A percentile compares a stretch with the other conserved stretches of the same genome.
phyloP scores from a whole-genome alignment of 1,140 invertebrate genomes.

The Globodera rostochiensis region DNA sequence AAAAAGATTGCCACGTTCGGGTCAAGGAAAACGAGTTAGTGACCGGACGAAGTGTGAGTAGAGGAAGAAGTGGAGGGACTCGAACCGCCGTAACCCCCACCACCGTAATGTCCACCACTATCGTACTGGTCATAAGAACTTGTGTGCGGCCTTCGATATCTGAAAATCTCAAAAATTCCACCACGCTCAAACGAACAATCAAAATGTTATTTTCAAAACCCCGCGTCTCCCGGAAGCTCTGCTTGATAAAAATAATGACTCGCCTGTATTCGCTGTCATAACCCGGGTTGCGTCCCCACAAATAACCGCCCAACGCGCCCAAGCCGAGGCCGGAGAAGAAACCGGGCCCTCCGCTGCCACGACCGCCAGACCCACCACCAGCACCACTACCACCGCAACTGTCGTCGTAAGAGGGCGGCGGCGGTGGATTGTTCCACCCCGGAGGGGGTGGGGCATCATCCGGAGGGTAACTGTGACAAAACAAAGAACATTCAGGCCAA shows the following conservation, averaged over 20 bases:
- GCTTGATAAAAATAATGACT: neutral
- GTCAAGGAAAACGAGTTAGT: slow-evolving; percentile 28
- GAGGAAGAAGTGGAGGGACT: slow-evolving; percentile 27
- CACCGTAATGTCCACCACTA: slow-evolving; percentile 5
- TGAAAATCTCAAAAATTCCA: neutral
- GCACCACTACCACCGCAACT: slow-evolving; percentile 12
- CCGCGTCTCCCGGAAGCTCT: neutral
- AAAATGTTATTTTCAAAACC: neutral
- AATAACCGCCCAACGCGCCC: slow-evolving; percentile 52
- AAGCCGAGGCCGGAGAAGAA: slow-evolving; percentile 42
- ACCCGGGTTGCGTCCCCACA: slow-evolving; percentile 34
- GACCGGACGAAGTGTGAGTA: slow-evolving; percentile 35
- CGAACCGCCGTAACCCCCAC: slow-evolving; percentile 9
- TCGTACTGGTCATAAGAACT: neutral
- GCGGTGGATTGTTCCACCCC: slow-evolving; percentile 33
- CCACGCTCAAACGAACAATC: neutral
- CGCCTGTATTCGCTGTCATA: neutral
- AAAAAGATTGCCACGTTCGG: slow-evolving; percentile 25
- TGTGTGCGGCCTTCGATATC: slow-evolving; percentile 13
- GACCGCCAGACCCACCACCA: slow-evolving; percentile 10
- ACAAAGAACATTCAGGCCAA: neutral
- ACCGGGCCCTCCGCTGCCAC: slow-evolving; percentile 30
- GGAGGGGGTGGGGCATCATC: slow-evolving; percentile 34
- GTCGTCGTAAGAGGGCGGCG: slow-evolving; percentile 30
- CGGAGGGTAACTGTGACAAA: slow-evolving; percentile 27